Conservation (phyloP, 2,113 vertebrate species). For the Rhodinocichla rosea region DNA sequence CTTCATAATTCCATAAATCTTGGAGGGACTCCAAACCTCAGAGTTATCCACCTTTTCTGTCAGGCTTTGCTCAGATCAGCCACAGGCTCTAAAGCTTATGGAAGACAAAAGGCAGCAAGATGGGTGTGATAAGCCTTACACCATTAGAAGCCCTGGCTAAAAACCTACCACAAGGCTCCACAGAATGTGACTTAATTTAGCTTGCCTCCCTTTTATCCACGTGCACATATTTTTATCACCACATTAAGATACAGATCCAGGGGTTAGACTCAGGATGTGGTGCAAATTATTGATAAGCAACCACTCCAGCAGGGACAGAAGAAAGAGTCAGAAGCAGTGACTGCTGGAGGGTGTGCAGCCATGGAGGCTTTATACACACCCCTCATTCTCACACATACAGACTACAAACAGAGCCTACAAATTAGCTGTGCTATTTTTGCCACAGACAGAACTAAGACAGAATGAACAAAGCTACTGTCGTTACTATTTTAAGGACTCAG, state of each 20-base stretch:
- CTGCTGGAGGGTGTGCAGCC: background rate
- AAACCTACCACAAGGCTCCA: background rate
- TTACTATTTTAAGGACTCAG: conserved; percentile 60
- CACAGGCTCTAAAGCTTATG: background rate
- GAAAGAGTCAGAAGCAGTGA: background rate
- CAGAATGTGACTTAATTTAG: background rate
- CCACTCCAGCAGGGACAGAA: background rate
- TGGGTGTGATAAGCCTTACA: background rate
- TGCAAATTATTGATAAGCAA: background rate
- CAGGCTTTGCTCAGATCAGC: background rate
- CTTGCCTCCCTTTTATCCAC: background rate
- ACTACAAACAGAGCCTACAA: conserved; percentile 54
- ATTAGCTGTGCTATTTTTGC: conserved; percentile 59
- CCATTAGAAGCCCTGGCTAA: background rate
- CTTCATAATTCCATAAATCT: conserved; percentile 12
- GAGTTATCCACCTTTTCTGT: background rate
- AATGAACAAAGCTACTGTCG: conserved; percentile 57
- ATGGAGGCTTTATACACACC: conserved; percentile 17
- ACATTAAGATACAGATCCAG: background rate
- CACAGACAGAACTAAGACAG: conserved; percentile 15
- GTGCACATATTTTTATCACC: accelerated
- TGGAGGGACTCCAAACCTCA: background rate
- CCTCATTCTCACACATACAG: conserved; percentile 45
- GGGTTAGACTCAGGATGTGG: background rate
- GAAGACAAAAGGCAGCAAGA: conserved; percentile 17